Base-by-base conservation (phyloP, 2,888 invertebrate species). In the Chironomus tentans region DNA sequence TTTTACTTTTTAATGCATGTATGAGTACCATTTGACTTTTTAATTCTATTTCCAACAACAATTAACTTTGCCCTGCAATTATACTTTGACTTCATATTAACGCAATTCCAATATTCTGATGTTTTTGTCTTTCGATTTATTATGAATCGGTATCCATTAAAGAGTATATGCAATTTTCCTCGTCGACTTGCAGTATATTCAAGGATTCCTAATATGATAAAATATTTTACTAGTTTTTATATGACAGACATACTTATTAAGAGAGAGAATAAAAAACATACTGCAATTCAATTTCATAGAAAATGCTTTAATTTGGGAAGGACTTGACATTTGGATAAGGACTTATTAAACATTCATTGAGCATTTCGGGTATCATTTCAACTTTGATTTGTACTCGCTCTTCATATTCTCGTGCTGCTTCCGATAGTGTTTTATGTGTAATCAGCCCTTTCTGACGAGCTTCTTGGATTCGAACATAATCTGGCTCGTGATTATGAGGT, bases 41-140 rank as follows among this genome's bases (percentile, higher is more conserved):
- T 56, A n/a, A 56, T 7, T 56, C n/a, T 15, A 7, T 15, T 56
- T 7, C 18, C 18, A 18, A 18, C 56, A 56, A 56, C n/a, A 1
- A 18, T 56, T 7, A 56, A 7, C n/a, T 56, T 56, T 18, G 15
- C 56, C n/a, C 6, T 15, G 15, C 15, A 56, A 4, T 56, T 56
- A 50, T 15, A 56, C 4, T n/a, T 56, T 56, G n/a, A 56, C n/a
- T 56, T 56, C 18, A 5, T 15, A 56, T 56, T 2, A 4, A 56
- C 56, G 24, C 83, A 84, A 21, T 82, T 82, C 83, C 83, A 84
- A 78, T 83, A 83, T 5, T 80, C 79, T 22, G 82, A 12, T 7
- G 22, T 24, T 21, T 28, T 28, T 21, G 68, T 24, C 4, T n/a
- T 18, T 21, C 68, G 10, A 68, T 68, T 68, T 4, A 28, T 28